Evolutionary conservation across 2,888 invertebrate genomes (phyloP).

Genomic region (Chrysolina haemoptera): DNA sequence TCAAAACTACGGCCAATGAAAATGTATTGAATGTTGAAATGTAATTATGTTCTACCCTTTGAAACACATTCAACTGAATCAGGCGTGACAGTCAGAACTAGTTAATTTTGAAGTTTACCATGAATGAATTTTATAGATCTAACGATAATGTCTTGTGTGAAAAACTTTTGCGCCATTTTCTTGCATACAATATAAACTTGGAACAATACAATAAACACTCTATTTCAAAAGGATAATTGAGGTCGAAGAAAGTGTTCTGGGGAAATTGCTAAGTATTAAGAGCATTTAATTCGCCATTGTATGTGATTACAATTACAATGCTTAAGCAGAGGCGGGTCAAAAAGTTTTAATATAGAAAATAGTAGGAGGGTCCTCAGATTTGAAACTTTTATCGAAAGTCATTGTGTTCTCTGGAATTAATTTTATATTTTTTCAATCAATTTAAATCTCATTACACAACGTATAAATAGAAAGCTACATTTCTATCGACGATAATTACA

Average conservation of each 20-base stretch:
- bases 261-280: constrained; percentile 31
- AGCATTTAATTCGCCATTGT: constrained; percentile 37
- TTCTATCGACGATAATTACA: too few species aligned
- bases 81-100: too few species aligned
- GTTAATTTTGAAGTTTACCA: not conserved
- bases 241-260: constrained; percentile 44
- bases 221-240: constrained; percentile 33
- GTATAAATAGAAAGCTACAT: too few species aligned
- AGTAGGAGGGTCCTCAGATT: constrained; percentile 10
- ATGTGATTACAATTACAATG: constrained; percentile 16
- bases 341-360: not conserved
- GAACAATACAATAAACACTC: constrained; percentile 5
- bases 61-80: too few species aligned
- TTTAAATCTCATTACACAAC: too few species aligned
- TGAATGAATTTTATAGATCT: not conserved
- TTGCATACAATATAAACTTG: constrained; percentile 22
- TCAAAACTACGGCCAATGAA: too few species aligned
- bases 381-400: not conserved
- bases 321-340: constrained; percentile 20
- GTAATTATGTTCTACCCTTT: too few species aligned
- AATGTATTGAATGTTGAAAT: too few species aligned
- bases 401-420: not conserved
- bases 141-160: not conserved
- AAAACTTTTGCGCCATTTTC: not conserved
- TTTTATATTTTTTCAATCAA: not conserved